Base-by-base conservation (phyloP, 2,113 vertebrate genomes). In the Urocitellus parryii region DNA sequence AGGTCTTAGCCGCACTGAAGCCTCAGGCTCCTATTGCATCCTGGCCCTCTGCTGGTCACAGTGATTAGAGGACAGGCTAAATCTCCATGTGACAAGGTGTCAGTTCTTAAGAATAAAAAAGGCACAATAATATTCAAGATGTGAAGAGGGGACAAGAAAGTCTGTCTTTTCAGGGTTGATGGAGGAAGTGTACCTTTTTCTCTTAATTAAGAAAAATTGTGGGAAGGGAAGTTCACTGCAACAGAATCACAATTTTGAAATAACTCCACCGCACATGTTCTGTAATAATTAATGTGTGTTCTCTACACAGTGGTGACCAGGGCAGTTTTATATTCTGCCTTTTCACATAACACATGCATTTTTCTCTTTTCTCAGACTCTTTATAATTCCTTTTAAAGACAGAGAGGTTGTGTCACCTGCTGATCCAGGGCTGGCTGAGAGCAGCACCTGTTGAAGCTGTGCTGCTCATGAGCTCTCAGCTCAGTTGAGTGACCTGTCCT, bases 91-190 rank as follows among this genome's bases (percentile, higher is more conserved):
- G 48, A 93, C 34, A 63, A 58, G 22, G 39, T 37, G 5, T 17
- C 51, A 24, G 32, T 12, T 11, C 39, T 84, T 77, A 45, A 27
- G 32, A 85, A 45, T 25, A 25, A 63, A 78, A 56, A n/a, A 3
- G 22, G 34, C 24, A 48, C 20, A 61, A 37, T 25, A 37, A 25
- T 32, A 73, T n/a, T 22, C 48, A 27, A n/a, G 58, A 83, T 77
- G 16, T 82, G 51, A 56, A 61, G 27, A 34, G 25, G 11, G 29
- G n/a, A 3, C 20, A 39, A 79, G 88, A 70, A 67, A n/a, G 34
- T 27, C 70, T 20, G 3, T 37, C 73, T 82, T 95, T 77, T 91
- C n/a, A 91, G 91, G 65, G 94, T 2, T 17, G 45, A 58, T 29
- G 17, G 12, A 10, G 10, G 24, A 11, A 51, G 29, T 10, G 8